phyloP scores from a whole-genome alignment of 2,888 invertebrate genomes.

The Drosophila leonis region DNA sequence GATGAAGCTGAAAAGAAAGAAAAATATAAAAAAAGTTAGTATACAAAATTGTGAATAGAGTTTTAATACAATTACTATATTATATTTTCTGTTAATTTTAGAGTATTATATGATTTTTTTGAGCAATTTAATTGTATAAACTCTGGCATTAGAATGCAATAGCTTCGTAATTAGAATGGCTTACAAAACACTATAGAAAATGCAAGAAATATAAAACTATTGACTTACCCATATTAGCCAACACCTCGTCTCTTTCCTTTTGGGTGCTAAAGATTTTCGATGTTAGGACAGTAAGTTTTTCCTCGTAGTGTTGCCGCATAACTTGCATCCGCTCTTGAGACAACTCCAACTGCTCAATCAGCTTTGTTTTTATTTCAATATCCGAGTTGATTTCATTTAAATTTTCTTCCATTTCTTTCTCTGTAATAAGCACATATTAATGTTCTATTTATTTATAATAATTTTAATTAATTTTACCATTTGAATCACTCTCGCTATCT shows the following conservation, averaged over 20 bases:
- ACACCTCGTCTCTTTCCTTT: slow-evolving; percentile 95
- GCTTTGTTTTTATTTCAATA: slow-evolving; percentile 96
- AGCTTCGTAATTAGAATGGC: too few species aligned
- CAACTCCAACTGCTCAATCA: slow-evolving; percentile 96
- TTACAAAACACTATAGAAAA: too few species aligned
- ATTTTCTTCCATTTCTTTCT: slow-evolving; percentile 90
- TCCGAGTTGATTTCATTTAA: slow-evolving; percentile 95
- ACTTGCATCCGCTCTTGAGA: slow-evolving; percentile 94
- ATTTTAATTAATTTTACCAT: slow-evolving; percentile 87
- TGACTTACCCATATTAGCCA: slow-evolving; percentile 86
- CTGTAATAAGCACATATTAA: slow-evolving; percentile 54
- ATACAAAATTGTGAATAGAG: background rate
- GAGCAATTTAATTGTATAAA: too few species aligned
- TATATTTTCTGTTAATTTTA: too few species aligned
- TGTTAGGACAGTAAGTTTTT: slow-evolving; percentile 93
- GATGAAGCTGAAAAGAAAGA: slow-evolving; percentile 51
- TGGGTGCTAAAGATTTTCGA: slow-evolving; percentile 94
- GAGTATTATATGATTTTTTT: too few species aligned
- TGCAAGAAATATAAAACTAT: background rate
- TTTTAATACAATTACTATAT: too few species aligned
- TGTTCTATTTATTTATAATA: background rate
- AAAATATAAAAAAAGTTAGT: background rate
- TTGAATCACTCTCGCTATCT: slow-evolving; percentile 87
- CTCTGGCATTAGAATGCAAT: too few species aligned
- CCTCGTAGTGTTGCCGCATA: slow-evolving; percentile 96